Conservation (phyloP, 2,888 invertebrate genomes). For the Acanthacorydalis orientalis region DNA sequence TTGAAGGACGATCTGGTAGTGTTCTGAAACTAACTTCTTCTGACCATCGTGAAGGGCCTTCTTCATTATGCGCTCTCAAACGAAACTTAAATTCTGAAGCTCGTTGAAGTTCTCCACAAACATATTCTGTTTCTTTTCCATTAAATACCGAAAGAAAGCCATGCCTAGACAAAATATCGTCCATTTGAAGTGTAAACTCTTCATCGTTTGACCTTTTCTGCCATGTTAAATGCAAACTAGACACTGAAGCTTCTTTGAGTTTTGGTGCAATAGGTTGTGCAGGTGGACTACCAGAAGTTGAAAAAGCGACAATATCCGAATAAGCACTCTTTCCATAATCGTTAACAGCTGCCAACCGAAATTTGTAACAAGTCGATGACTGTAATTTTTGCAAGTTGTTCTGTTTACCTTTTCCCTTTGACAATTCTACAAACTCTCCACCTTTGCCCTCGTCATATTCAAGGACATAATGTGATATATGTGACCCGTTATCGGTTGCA, state of each 20-base stretch:
- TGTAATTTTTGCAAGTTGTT: slow-evolving; percentile 58
- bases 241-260: slow-evolving; percentile 43
- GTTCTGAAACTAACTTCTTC: slow-evolving; percentile 63
- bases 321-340: slow-evolving; percentile 59
- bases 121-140: slow-evolving; percentile 52
- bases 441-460: slow-evolving; percentile 60
- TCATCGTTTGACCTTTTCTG: slow-evolving; percentile 57
- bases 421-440: slow-evolving; percentile 53
- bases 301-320: slow-evolving; percentile 48
- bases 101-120: slow-evolving; percentile 48
- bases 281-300: slow-evolving; percentile 68
- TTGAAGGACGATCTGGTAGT: slow-evolving; percentile 57
- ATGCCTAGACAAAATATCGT: slow-evolving; percentile 47
- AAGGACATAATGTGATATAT: slow-evolving; percentile 56
- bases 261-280: slow-evolving; percentile 61
- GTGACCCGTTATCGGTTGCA: slow-evolving; percentile 64
- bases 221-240: slow-evolving; percentile 56
- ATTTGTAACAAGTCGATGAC: slow-evolving; percentile 64
- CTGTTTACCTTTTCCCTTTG: slow-evolving; percentile 56
- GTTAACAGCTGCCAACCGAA: slow-evolving; percentile 71
- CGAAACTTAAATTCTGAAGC: slow-evolving; percentile 72
- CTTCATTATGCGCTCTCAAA: slow-evolving; percentile 64
- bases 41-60: slow-evolving; percentile 72
- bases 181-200: slow-evolving; percentile 70
- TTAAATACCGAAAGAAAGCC: slow-evolving; percentile 67